A percentile compares a stretch with the other conserved stretches of the same genome.
Evolutionary conservation across 2,113 vertebrate species (phyloP).

Genomic region (Dicrurus megarhynchus): DNA sequence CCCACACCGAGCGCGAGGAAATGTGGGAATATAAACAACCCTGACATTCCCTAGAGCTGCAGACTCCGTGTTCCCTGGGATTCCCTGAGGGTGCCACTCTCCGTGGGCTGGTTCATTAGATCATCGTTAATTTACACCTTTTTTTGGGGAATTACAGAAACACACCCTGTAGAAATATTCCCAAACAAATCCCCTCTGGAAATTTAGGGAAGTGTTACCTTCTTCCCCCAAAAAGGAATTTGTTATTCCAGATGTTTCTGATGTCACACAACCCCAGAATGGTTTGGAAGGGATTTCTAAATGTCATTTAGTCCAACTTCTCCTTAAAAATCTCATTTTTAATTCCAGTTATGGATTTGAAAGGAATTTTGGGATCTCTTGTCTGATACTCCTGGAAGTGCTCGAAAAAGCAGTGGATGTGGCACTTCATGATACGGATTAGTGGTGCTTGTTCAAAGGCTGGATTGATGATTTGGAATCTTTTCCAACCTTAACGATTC

Average conservation of each 20-base stretch:
- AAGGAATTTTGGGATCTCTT: not conserved
- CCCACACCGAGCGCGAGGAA: not conserved
- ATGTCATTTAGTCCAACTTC: not conserved
- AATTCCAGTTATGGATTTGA: not conserved
- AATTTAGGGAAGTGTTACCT: not conserved
- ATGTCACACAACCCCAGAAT: too few species aligned
- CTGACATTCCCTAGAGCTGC: not conserved
- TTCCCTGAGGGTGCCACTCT: not conserved
- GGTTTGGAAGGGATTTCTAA: not conserved
- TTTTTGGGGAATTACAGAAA: not conserved
- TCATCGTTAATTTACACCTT: not conserved
- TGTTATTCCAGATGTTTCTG: not conserved
- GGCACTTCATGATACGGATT: too few species aligned
- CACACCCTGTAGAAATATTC: too few species aligned
- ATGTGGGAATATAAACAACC: not conserved
- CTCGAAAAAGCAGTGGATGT: not conserved
- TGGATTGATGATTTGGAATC: not conserved
- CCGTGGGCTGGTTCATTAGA: not conserved
- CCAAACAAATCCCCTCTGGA: not conserved
- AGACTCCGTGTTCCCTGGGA: not conserved
- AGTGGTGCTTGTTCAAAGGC: accelerated
- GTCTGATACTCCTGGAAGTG: not conserved
- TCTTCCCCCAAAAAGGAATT: not conserved
- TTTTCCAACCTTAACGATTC: not conserved
- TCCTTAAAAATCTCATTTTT: not conserved